phyloP scores from a whole-genome alignment of 2,113 vertebrate genomes.

The Rhinogobius similis region DNA sequence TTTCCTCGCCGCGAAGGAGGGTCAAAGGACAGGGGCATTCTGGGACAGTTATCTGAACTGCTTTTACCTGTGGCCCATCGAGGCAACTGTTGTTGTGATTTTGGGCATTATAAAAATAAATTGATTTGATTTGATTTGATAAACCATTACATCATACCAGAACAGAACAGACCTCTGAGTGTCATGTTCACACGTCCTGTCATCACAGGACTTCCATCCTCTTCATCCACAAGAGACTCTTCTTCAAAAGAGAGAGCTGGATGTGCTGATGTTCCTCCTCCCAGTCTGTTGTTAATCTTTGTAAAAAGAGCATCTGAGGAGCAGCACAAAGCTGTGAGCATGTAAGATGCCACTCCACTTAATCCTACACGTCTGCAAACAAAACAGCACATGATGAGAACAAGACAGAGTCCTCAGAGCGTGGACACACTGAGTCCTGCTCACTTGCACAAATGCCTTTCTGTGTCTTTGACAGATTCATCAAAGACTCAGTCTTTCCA shows the following conservation, averaged over 20 bases:
- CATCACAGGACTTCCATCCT: neutral
- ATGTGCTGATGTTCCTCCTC: neutral
- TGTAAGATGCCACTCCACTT: constrained; percentile 47
- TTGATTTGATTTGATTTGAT: too few species aligned
- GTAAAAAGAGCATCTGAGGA: constrained; percentile 20
- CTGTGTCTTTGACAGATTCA: constrained; percentile 45
- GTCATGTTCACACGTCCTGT: neutral
- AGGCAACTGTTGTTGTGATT: too few species aligned
- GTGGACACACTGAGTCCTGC: constrained; percentile 3
- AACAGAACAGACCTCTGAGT: neutral
- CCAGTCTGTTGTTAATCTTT: constrained; percentile 15
- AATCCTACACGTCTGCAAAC: constrained; percentile 33
- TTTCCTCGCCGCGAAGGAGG: too few species aligned
- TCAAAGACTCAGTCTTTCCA: constrained; percentile 20
- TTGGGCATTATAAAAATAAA: too few species aligned
- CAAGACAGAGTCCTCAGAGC: constrained; percentile 28
- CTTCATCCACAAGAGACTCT: too few species aligned
- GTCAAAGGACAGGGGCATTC: too few species aligned
- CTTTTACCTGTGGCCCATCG: too few species aligned
- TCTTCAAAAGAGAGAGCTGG: too few species aligned
- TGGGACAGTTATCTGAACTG: too few species aligned
- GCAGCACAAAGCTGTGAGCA: constrained; percentile 30
- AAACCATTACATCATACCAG: too few species aligned
- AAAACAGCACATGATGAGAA: constrained; percentile 44
- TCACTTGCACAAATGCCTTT: constrained; percentile 33